phyloP scores from a whole-genome alignment of 2,888 invertebrate genomes.

The Linnaemya vulpina region DNA sequence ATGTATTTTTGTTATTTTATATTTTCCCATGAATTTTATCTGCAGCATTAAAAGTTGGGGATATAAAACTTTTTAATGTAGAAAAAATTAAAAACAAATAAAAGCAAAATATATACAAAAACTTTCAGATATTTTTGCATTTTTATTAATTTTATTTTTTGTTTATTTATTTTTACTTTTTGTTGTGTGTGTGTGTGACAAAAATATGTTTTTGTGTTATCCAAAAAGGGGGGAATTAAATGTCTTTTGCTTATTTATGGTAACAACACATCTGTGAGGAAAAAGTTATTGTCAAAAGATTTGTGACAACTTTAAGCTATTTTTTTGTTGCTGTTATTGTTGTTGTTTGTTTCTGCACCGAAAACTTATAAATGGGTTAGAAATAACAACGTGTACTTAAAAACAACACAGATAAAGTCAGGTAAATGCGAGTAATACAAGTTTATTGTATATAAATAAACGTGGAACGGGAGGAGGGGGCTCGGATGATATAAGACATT shows the following conservation, averaged over 20 bases:
- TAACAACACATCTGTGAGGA: constrained; percentile 13
- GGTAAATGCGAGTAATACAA: background rate
- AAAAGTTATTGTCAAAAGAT: constrained; percentile 54
- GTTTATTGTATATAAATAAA: background rate
- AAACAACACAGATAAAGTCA: constrained; percentile 17
- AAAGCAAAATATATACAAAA: constrained; percentile 9
- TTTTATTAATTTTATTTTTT: background rate
- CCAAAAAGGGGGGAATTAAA: background rate
- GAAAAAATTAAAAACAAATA: constrained; percentile 21
- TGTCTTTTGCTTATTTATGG: constrained; percentile 37
- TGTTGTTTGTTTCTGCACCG: background rate
- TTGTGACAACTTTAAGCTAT: constrained; percentile 24
- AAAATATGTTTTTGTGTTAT: constrained; percentile 17
- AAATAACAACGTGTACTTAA: constrained; percentile 11
- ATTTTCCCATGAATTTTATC: constrained; percentile 36
- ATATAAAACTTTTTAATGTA: constrained; percentile 32
- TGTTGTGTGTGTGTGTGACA: constrained; percentile 5
- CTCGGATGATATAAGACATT: too few species aligned
- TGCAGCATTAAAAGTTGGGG: constrained; percentile 17
- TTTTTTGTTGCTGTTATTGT: background rate
- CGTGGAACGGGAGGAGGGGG: background rate
- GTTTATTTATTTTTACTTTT: background rate
- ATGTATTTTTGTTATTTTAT: constrained; percentile 14
- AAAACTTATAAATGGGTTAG: constrained; percentile 12
- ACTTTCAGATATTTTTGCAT: constrained; percentile 20